Evolutionary conservation across 1,140 invertebrate species (phyloP), one percentile per base, ranked within the genome.

Genomic region (Brachionus sp.): DNA sequence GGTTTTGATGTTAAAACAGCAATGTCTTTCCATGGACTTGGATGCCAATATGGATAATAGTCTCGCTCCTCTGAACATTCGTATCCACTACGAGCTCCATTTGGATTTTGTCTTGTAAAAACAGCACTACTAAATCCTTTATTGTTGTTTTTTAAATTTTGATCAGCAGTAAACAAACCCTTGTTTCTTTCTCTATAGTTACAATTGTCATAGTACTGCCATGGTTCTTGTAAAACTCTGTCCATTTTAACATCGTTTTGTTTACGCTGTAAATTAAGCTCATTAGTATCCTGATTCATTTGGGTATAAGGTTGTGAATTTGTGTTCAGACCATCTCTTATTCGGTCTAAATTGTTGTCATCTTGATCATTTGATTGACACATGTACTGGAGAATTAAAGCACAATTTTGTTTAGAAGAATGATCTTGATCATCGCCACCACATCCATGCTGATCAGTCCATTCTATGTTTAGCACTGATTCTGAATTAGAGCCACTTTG

Each of bases 361-460:
- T 80, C 77, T 25, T 33, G 37, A 29, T 44, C 77, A 42, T 10
- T 66, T 13, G 84, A 85, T 84, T 89, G 87, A 84, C 88, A 89
- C 85, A 89, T 88, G 82, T 87, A 88, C 84, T 89, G 88, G 25
- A 89, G 84, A 0, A 89, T 84, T 53, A 89, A 73, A 46, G 85
- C 84, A 85, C 88, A 89, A 84, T 88, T 88, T 84, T 87, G 86
- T 84, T 88, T 88, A 73, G 87, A 86, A 23, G 87, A 87, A 83
- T 86, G 85, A 2, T 84, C 75, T 10, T 84, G 84, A 23, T 85
- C 84, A 57, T 87, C 85, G 53, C 29, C 87, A 85, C 13, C 88
- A 86, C 88, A 89, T 7, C 88, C 88, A 85, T 89, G 88, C 83
- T 89, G 88, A 84, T 87, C 88, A 46, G 88, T 88, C 88, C 88